Conservation (phyloP, 1,140 invertebrate species). For the Helicoverpa armigera region DNA sequence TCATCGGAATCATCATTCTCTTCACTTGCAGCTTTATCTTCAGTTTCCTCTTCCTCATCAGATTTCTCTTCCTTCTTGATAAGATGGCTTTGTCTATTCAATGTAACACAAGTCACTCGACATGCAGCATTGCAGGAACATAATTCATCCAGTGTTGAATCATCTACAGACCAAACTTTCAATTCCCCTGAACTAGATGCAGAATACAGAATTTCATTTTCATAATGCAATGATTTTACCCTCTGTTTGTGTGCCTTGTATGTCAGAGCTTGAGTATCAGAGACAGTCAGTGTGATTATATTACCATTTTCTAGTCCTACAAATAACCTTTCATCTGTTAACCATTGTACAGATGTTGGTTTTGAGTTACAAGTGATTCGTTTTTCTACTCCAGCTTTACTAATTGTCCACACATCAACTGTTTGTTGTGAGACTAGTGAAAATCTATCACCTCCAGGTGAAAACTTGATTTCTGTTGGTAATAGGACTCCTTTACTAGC, state of each 20-base stretch:
- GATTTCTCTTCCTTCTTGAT: slow-evolving; percentile 79
- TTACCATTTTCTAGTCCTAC: slow-evolving; percentile 91
- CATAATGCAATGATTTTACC: slow-evolving; percentile 89
- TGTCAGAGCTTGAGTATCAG: slow-evolving; percentile 81
- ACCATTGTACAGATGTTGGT: slow-evolving; percentile 89
- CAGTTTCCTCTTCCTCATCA: slow-evolving; percentile 60
- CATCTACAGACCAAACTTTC: slow-evolving; percentile 90
- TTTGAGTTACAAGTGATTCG: slow-evolving; percentile 88
- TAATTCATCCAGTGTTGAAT: slow-evolving; percentile 85
- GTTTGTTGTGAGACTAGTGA: slow-evolving; percentile 90
- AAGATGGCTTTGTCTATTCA: slow-evolving; percentile 82
- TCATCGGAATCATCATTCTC: slow-evolving; percentile 65
- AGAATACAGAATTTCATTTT: slow-evolving; percentile 87
- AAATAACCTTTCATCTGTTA: slow-evolving; percentile 88
- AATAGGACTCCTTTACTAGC: slow-evolving; percentile 88
- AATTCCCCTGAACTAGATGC: slow-evolving; percentile 92
- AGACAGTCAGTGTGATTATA: slow-evolving; percentile 88
- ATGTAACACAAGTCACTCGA: slow-evolving; percentile 87
- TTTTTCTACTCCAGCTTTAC: slow-evolving; percentile 89
- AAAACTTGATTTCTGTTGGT: slow-evolving; percentile 88
- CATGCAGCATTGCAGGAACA: slow-evolving; percentile 86
- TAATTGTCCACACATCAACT: slow-evolving; percentile 92
- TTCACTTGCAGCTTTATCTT: slow-evolving; percentile 57
- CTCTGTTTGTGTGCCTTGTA: slow-evolving; percentile 89
- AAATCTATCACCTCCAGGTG: slow-evolving; percentile 91